A percentile compares a stretch with the other conserved stretches of the same genome.
These are phyloP conservation scores for Zaprionus gabonicus DNA, from an alignment of 1,140 invertebrate species.

Conservation along the genomic window DNA sequence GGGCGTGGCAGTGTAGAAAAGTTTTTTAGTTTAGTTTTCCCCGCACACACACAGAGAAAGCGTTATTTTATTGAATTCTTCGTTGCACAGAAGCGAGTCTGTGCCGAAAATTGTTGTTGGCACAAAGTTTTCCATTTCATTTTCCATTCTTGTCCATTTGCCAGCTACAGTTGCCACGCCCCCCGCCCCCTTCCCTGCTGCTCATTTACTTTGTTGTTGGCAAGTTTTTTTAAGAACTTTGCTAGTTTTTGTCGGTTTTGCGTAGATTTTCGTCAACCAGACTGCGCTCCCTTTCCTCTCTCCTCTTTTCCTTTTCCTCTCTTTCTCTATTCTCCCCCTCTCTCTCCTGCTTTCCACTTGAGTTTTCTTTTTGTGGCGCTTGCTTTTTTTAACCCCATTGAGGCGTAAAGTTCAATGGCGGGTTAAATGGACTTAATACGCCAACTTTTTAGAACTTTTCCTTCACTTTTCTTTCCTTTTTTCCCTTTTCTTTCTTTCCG, in stretches of 20 bases:
- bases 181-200: slow-evolving; percentile 9
- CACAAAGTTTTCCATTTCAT: slow-evolving; percentile 79
- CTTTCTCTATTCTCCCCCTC: background rate
- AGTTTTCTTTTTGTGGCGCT: slow-evolving; percentile 60
- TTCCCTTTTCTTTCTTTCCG: slow-evolving; percentile 5
- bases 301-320: background rate
- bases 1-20: slow-evolving; percentile 62
- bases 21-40: slow-evolving; percentile 62
- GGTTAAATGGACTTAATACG: slow-evolving; percentile 82
- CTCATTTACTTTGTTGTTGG: slow-evolving; percentile 75
- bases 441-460: slow-evolving; percentile 73
- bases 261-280: slow-evolving; percentile 37
- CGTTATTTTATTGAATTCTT: slow-evolving; percentile 78
- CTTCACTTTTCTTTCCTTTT: background rate
- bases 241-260: slow-evolving; percentile 50
- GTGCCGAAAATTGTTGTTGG: slow-evolving; percentile 54
- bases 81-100: slow-evolving; percentile 13
- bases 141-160: slow-evolving; percentile 67
- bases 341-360: background rate
- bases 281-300: background rate
- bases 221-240: slow-evolving; percentile 66
- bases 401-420: slow-evolving; percentile 83
- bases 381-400: slow-evolving; percentile 55
- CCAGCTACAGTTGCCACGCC: slow-evolving; percentile 30
- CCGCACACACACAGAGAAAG: slow-evolving; percentile 55